These are phyloP conservation scores for Harpalus rubripes DNA, from an alignment of 2,888 invertebrate species.

Conservation along the genomic window DNA sequence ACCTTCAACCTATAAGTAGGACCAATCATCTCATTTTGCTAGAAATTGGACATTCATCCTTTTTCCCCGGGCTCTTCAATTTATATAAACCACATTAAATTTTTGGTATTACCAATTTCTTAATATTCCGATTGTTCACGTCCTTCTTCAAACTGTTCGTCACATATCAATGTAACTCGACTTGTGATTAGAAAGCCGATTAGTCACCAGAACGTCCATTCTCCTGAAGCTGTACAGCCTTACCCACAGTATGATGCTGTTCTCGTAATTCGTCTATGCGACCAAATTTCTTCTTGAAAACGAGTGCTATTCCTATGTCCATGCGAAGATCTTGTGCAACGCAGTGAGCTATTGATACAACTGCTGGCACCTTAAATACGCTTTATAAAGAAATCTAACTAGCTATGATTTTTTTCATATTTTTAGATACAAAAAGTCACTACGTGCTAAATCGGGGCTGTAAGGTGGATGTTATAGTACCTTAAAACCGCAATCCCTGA, in stretches of 20 bases:
- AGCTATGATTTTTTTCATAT: no score
- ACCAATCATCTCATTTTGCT: no score
- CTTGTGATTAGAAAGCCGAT: neutral
- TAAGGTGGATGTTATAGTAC: no score
- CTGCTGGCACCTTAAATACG: neutral
- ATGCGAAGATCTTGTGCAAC: neutral
- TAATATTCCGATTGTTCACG: neutral
- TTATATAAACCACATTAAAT: neutral
- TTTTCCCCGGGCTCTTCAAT: no score
- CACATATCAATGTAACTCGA: neutral
- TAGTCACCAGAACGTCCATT: neutral
- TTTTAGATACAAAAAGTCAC: no score
- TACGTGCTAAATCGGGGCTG: no score
- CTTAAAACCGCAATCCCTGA: no score
- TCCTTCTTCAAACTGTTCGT: neutral
- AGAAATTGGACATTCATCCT: no score
- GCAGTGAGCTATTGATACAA: neutral
- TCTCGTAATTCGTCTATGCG: neutral
- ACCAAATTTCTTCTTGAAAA: neutral
- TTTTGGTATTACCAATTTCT: neutral
- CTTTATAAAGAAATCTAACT: no score
- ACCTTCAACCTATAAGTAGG: no score
- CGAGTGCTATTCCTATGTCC: no score
- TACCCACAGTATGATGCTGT: neutral
- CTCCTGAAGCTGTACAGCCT: neutral